Evolutionary conservation across 2,797 vertebrate genomes (phyloP).

Genomic region (Astyanax mexicanus): DNA sequence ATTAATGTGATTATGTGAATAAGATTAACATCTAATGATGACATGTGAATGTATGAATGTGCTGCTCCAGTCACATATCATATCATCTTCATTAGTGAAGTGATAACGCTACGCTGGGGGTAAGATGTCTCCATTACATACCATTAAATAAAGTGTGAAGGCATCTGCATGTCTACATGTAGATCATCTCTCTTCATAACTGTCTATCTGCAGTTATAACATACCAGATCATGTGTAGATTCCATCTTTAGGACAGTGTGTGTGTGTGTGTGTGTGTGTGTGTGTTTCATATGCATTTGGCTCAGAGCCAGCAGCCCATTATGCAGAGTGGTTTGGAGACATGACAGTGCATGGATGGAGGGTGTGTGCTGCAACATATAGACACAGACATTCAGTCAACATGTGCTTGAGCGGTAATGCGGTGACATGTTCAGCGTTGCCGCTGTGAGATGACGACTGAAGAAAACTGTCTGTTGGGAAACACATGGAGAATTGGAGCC

Average conservation of each 20-base stretch:
- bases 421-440: conserved; percentile 36
- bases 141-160: no score
- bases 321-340: conserved; percentile 42
- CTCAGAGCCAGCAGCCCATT: conserved; percentile 49
- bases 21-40: no score
- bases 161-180: neutral
- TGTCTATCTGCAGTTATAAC: neutral
- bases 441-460: conserved; percentile 28
- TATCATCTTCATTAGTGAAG: neutral
- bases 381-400: neutral
- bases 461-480: neutral
- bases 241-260: neutral
- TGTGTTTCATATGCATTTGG: conserved; percentile 41
- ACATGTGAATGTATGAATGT: neutral
- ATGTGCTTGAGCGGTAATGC: conserved; percentile 4
- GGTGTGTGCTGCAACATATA: conserved; percentile 8
- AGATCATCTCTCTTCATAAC: neutral
- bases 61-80: neutral
- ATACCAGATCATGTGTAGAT: neutral
- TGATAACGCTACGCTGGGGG: neutral
- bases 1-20: no score
- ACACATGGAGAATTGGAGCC: neutral
- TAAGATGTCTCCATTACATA: no score
- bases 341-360: conserved; percentile 39
- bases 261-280: no score